Percentiles rank a stretch among this genome's conserved stretches.
phyloP scores from a whole-genome alignment of 2,888 invertebrate genomes.

The Oithona nana region DNA sequence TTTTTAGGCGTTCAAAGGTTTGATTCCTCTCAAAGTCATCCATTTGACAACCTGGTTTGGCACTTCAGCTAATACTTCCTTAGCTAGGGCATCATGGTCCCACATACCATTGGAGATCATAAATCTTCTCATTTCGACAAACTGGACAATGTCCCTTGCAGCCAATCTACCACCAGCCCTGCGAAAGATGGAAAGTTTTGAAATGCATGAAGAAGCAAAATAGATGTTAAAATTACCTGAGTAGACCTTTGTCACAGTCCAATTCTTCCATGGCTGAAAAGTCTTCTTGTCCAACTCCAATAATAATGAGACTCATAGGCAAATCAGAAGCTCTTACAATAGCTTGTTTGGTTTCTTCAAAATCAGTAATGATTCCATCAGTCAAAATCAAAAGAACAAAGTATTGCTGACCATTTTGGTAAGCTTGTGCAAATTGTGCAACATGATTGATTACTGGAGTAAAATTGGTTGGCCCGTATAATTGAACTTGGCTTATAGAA shows the following conservation, averaged over 20 bases:
- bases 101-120: slow-evolving; percentile 2
- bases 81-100: slow-evolving; percentile 28
- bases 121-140: slow-evolving; percentile 26
- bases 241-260: slow-evolving; percentile 32
- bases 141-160: slow-evolving; percentile 39
- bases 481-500: slow-evolving; percentile 26
- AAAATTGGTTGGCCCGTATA: slow-evolving; percentile 39
- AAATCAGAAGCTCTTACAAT: slow-evolving; percentile 34
- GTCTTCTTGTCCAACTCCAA: slow-evolving; percentile 41
- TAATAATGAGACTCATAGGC: slow-evolving; percentile 41
- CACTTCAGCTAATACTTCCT: slow-evolving; percentile 39
- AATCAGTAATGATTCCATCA: slow-evolving; percentile 36
- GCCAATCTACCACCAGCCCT: slow-evolving; percentile 31
- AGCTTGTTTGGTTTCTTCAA: slow-evolving; percentile 28
- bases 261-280: slow-evolving; percentile 40
- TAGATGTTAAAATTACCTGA: no score
- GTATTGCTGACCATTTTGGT: slow-evolving; percentile 30
- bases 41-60: slow-evolving; percentile 34
- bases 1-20: background rate
- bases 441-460: slow-evolving; percentile 34
- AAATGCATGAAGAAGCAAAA: background rate
- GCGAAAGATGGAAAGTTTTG: no score
- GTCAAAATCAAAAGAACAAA: slow-evolving; percentile 36
- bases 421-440: slow-evolving; percentile 27
- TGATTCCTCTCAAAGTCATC: slow-evolving; percentile 27